These are phyloP conservation scores for Drosophila willistoni DNA, from an alignment of 1,140 invertebrate genomes.

Conservation along the genomic window DNA sequence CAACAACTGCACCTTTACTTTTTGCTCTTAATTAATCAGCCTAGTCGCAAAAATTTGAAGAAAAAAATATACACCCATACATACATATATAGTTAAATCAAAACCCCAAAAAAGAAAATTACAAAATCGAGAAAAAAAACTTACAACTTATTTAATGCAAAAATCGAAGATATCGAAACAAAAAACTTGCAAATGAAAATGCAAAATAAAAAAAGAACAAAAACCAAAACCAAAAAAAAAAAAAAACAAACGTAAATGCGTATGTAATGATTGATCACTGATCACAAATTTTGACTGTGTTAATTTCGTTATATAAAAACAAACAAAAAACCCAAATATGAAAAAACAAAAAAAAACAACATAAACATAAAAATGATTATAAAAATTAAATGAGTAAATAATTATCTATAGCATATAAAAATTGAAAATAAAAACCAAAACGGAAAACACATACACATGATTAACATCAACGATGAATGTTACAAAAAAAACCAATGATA, in stretches of 20 bases:
- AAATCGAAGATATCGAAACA: background rate
- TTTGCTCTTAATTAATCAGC: constrained; percentile 49
- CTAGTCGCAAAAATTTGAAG: constrained; percentile 29
- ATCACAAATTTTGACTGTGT: constrained; percentile 83
- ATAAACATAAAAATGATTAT: constrained; percentile 10
- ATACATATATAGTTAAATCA: background rate
- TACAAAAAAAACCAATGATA: constrained; percentile 60
- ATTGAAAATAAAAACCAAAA: constrained; percentile 31
- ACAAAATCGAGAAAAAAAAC: constrained; percentile 20
- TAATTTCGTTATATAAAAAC: constrained; percentile 80
- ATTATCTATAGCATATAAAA: constrained; percentile 75
- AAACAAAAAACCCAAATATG: constrained; percentile 50
- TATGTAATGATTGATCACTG: constrained; percentile 82
- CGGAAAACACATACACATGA: constrained; percentile 61
- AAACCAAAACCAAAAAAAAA: constrained; percentile 49
- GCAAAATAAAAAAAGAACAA: constrained; percentile 33
- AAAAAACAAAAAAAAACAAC: constrained; percentile 34
- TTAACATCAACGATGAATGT: constrained; percentile 71
- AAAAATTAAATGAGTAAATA: constrained; percentile 63
- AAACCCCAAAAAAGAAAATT: constrained; percentile 2
- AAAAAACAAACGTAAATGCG: constrained; percentile 71
- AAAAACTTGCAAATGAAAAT: constrained; percentile 8
- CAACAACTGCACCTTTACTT: constrained; percentile 37
- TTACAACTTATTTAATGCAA: constrained; percentile 27
- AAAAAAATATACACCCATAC: constrained; percentile 1